Evolutionary conservation across 2,113 vertebrate genomes (phyloP), one percentile per base, ranked within the genome.

Genomic region (Riparia riparia): DNA sequence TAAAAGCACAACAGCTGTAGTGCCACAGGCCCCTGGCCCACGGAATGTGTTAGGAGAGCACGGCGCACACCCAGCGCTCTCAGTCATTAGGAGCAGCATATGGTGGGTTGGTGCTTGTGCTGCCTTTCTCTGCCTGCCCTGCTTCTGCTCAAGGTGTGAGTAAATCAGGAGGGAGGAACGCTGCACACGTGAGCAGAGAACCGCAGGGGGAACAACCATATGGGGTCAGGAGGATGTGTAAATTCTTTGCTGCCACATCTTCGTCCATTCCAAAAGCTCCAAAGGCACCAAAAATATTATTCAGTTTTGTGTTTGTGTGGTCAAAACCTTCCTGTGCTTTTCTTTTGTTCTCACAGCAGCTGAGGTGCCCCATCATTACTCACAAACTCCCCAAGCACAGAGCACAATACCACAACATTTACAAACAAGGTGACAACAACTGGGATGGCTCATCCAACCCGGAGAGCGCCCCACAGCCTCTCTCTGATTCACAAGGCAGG

Each of bases 11-110:
- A 17, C 94, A 94, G 96, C 95, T 96, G 95, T 5, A 66, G 44
- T 53, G 82, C 90, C 94, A 91, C 66, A 66, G 94, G 91, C 87
- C 92, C 72, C 49, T 73, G 80, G 95, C 91, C 95, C 54, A 20
- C 7, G 56, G 91, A 96, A 90, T 4, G 6, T 15, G 71, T 49
- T 31, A 54, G 86, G 73, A 90, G 93, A 88, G 10, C 3, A 4
- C 69, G 17, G 31, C 3, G 22, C 89, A 89, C 90, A 89, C 71
- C 85, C 57, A 66, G 69, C 53, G 4, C 15, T 78, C 89, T 90
- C 74, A 82, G 12, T 92, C 86, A 76, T 80, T 58, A 91, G 89
- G 19, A 50, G 39, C 64, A 83, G 57, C 90, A 97, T 95, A 95
- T 95, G 96, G 94, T 24, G 61, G 81, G 86, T 41, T 69, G 91